Evolutionary conservation across 2,888 invertebrate species (phyloP).

Genomic region (Aethes cnicana): DNA sequence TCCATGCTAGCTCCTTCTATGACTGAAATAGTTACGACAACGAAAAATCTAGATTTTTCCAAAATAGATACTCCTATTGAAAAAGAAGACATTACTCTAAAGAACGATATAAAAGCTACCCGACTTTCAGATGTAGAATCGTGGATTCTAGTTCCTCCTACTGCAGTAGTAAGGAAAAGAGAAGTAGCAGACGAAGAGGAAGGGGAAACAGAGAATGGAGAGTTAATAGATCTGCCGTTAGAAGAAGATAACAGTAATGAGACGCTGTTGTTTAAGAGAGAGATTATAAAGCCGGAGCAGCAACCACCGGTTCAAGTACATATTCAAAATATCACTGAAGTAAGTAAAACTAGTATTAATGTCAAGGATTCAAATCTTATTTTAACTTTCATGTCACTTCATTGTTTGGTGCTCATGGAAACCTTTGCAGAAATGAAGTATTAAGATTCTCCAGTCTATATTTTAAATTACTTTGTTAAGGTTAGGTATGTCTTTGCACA

Average conservation of each 20-base stretch:
- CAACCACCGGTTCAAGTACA: conserved; percentile 84
- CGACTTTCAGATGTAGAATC: conserved; percentile 57
- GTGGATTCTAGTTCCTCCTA: conserved; percentile 70
- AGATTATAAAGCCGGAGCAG: conserved; percentile 74
- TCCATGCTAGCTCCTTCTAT: conserved; percentile 44
- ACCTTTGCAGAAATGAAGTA: too few relatives aligned
- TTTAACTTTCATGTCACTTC: too few relatives aligned
- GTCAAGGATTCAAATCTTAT: too few relatives aligned
- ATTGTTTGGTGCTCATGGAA: too few relatives aligned
- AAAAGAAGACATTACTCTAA: conserved; percentile 42
- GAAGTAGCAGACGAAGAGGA: conserved; percentile 54
- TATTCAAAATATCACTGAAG: conserved; percentile 85
- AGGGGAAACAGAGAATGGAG: conserved; percentile 47
- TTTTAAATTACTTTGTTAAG: too few relatives aligned
- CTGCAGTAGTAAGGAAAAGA: conserved; percentile 60
- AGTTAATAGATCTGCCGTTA: conserved; percentile 67
- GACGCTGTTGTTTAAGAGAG: conserved; percentile 66
- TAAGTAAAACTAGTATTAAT: conserved; percentile 36
- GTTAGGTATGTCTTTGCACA: too few relatives aligned
- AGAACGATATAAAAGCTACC: conserved; percentile 54
- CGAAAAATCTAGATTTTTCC: conserved; percentile 25
- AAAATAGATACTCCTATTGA: conserved; percentile 41
- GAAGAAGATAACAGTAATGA: conserved; percentile 65
- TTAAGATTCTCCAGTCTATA: too few relatives aligned
- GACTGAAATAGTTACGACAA: conserved; percentile 15